Evolutionary conservation across 2,113 vertebrate genomes (phyloP).

Genomic region (Dolichotis patagonum): DNA sequence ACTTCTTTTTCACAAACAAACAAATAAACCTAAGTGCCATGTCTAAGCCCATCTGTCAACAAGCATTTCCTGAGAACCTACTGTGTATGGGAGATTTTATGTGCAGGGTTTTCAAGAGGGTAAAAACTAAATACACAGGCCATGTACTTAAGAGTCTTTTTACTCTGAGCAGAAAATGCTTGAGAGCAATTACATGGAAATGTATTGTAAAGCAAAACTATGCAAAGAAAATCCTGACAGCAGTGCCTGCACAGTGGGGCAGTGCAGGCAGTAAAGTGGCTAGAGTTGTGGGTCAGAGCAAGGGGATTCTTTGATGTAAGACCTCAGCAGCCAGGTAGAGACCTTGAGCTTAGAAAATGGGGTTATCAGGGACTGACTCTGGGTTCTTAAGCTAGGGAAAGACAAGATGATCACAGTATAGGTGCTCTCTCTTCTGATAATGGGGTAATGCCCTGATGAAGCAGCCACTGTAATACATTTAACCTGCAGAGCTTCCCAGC

Average conservation of each 20-base stretch:
- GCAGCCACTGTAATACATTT: not conserved
- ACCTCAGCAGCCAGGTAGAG: not conserved
- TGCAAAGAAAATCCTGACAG: not conserved
- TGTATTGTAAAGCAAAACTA: not conserved
- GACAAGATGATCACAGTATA: not conserved
- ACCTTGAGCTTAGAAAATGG: not conserved
- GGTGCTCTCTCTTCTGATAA: not conserved
- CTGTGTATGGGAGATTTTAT: not conserved
- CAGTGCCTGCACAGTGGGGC: not conserved
- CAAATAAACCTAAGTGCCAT: not conserved
- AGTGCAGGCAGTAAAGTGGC: not conserved
- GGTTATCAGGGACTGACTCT: not conserved
- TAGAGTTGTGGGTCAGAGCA: not conserved
- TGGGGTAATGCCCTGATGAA: not conserved
- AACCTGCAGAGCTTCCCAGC: no score
- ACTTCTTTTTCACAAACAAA: conserved; percentile 34
- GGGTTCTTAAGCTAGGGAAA: not conserved
- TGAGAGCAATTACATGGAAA: not conserved
- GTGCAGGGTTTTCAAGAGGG: not conserved
- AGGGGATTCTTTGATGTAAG: not conserved
- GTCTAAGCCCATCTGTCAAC: not conserved
- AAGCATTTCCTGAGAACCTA: not conserved
- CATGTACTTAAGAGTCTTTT: not conserved
- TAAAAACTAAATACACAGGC: not conserved
- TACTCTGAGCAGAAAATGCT: not conserved